Evolutionary conservation across 2,113 vertebrate species (phyloP).

Genomic region (Diadophis punctatus): DNA sequence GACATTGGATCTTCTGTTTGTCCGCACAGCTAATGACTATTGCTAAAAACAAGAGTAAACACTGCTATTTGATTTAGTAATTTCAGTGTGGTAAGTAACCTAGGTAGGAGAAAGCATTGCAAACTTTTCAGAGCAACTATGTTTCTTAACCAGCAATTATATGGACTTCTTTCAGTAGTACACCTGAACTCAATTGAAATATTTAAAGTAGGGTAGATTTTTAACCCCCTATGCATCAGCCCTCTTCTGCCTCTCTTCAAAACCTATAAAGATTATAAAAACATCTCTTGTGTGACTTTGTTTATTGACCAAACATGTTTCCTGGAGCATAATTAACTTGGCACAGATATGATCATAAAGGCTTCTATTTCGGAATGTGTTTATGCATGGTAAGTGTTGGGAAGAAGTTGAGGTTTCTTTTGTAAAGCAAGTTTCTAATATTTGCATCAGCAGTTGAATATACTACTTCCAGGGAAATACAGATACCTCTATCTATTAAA

Average conservation of each 20-base stretch:
- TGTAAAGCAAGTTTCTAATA: conserved; percentile 43
- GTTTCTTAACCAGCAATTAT: background rate
- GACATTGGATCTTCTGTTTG: background rate
- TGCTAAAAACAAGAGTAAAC: background rate
- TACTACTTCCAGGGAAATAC: conserved; percentile 32
- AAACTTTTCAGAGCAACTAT: background rate
- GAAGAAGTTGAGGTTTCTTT: conserved; percentile 41
- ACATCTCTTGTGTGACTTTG: background rate
- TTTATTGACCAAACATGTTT: conserved; percentile 35
- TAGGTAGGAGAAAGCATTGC: background rate
- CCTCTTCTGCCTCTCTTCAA: background rate
- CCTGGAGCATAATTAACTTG: conserved; percentile 48
- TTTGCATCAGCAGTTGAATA: conserved; percentile 29
- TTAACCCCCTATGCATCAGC: background rate
- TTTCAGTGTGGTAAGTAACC: background rate
- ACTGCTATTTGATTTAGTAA: background rate
- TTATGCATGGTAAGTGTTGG: conserved; percentile 9
- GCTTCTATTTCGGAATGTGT: conserved; percentile 18
- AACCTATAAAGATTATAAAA: background rate
- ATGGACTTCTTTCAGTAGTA: background rate
- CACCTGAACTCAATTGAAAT: background rate
- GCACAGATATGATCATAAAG: conserved; percentile 37
- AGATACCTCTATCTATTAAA: conserved; percentile 34
- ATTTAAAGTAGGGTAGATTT: background rate
- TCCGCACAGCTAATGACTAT: background rate